These are phyloP conservation scores for Elysia crispata DNA, from an alignment of 2,888 invertebrate species.

Conservation along the genomic window DNA sequence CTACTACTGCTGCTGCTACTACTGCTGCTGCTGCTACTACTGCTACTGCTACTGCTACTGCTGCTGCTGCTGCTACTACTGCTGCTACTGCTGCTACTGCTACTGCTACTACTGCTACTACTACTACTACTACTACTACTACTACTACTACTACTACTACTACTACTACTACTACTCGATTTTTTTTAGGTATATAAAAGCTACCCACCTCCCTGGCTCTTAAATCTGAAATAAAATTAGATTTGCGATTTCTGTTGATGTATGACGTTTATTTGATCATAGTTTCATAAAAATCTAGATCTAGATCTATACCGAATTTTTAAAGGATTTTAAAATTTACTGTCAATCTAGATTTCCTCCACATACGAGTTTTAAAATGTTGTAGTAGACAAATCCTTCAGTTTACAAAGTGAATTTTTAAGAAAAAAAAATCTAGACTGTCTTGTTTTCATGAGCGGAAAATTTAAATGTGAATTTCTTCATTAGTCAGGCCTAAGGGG, in stretches of 20 bases:
- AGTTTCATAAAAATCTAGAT: background rate
- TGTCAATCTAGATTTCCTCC: too few species aligned
- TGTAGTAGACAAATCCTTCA: too few species aligned
- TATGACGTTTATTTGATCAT: background rate
- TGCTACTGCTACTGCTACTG: conserved; percentile 20
- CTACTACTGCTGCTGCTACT: background rate
- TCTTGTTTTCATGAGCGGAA: too few species aligned
- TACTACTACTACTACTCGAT: background rate
- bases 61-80: conserved; percentile 13
- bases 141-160: background rate
- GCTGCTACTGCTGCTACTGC: background rate
- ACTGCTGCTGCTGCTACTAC: conserved; percentile 20
- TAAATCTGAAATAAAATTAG: background rate
- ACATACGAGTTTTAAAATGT: too few species aligned
- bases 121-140: conserved; percentile 4
- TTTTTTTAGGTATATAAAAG: background rate
- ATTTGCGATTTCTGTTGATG: background rate
- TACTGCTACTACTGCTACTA: conserved; percentile 1
- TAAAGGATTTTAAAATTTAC: too few species aligned
- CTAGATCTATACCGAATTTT: too few species aligned
- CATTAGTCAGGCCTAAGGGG: too few species aligned
- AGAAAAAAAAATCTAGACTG: too few species aligned
- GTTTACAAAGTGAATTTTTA: too few species aligned
- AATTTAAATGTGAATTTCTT: too few species aligned
- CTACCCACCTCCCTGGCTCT: background rate